These are phyloP conservation scores for Chamaetylas fuelleborni DNA, from an alignment of 2,113 vertebrate species.

Conservation along the genomic window DNA sequence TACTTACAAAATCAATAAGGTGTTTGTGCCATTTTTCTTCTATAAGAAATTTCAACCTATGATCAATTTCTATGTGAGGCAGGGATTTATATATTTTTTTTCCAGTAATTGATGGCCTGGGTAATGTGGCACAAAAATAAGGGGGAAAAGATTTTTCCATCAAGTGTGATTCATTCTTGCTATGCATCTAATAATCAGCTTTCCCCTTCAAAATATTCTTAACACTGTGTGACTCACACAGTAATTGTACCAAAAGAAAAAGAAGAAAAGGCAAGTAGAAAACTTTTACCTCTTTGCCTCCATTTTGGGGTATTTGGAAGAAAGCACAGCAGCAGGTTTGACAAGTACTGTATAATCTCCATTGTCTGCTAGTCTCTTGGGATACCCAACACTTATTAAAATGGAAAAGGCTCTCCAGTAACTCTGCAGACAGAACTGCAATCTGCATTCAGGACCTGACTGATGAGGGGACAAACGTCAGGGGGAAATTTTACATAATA, in stretches of 20 bases:
- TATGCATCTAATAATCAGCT: not conserved
- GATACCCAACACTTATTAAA: constrained; percentile 1
- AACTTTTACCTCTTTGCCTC: not conserved
- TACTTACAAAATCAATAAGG: not conserved
- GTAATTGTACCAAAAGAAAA: not conserved
- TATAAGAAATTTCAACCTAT: not conserved
- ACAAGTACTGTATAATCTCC: not conserved
- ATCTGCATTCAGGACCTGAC: not conserved
- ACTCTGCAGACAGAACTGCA: not conserved
- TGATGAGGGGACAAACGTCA: not conserved
- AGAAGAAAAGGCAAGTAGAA: not conserved
- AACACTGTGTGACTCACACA: constrained; percentile 16
- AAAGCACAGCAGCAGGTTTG: not conserved
- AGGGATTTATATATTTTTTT: not conserved
- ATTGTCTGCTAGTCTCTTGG: not conserved
- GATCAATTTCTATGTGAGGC: not conserved
- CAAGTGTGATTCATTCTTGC: constrained; percentile 9
- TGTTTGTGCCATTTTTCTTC: not conserved
- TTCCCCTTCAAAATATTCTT: constrained; percentile 33
- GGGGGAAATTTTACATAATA: not conserved
- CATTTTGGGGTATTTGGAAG: not conserved
- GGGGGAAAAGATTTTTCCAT: not conserved
- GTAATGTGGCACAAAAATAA: not conserved
- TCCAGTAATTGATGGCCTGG: not conserved
- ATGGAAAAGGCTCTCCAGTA: not conserved